Conservation (phyloP, 2,797 vertebrate genomes). For the Nyctalus aviator region DNA sequence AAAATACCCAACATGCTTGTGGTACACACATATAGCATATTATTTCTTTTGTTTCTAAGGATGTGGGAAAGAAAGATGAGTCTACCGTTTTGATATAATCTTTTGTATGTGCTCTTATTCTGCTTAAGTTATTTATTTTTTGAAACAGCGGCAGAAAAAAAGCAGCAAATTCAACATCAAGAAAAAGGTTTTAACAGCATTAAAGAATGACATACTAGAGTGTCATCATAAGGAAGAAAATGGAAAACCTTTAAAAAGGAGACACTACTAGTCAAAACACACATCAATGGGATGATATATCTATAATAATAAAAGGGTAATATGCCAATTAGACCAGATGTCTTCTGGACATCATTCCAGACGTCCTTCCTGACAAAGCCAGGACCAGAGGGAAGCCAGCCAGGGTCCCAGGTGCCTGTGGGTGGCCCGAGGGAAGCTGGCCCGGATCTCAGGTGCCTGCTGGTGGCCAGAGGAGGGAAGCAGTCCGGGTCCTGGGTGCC, state of each 20-base stretch:
- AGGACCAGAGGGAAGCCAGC: no score
- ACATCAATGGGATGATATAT: background rate
- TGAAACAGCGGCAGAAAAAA: background rate
- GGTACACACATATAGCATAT: background rate
- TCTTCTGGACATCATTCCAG: no score
- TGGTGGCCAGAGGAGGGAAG: no score
- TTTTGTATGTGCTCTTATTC: background rate
- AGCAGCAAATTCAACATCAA: conserved; percentile 7
- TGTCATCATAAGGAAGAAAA: conserved; percentile 39
- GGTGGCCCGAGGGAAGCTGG: no score
- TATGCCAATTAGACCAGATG: no score
- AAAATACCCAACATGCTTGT: background rate
- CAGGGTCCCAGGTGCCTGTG: accelerated
- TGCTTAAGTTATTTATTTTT: conserved; percentile 19
- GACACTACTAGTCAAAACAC: background rate
- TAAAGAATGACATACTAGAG: conserved; percentile 31
- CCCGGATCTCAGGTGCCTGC: no score
- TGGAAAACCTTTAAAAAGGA: background rate
- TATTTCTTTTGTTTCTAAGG: conserved; percentile 13
- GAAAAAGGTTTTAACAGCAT: conserved; percentile 22
- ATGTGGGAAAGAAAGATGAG: background rate
- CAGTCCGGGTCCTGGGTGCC: no score
- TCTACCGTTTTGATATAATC: background rate
- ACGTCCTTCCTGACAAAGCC: no score
- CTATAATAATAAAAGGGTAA: no score